Evolutionary conservation across 1,140 invertebrate species (phyloP), one percentile per base, ranked within the genome.

Genomic region (Elymnias hypermnestra): DNA sequence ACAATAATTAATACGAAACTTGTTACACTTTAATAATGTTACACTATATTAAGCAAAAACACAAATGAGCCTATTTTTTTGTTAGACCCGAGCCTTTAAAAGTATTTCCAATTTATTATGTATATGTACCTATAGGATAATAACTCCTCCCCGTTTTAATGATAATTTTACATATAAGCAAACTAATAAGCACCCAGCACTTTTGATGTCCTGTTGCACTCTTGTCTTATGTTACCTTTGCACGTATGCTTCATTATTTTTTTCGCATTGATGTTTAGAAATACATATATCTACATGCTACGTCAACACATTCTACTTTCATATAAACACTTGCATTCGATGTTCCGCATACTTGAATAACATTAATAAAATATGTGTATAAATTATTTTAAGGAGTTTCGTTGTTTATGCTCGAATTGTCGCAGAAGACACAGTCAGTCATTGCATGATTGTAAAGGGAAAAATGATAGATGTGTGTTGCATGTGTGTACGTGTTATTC

Each of bases 391-490:
- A 18, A 26, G 26, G 21, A 23, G 15, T 10, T 36, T 46, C 12
- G 15, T 23, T 5, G 6, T 12, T 6, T 29, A 7, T 39, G 17
- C 25, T 22, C 35, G 35, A 28, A 21, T 31, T 43, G 52, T 42
- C 48, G 57, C 53, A 48, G 44, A 40, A 48, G 53, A 53, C 54
- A 53, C 38, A 56, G 61, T 54, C 55, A 42, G 52, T 66, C 54
- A 65, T 70, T 83, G 81, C 81, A 84, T 84, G 81, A 76, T 74
- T 77, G 74, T 83, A 63, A 66, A 77, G 56, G 57, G 52, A 63
- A 64, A 71, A 57, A 70, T 29, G 41, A 64, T 85, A 81, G 73
- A 74, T 74, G 82, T 83, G 78, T 83, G 82, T 85, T 85, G 82
- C 82, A 85, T 85, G 82, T 82, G 82, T 84, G 72, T 84, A 68